phyloP scores from a whole-genome alignment of 2,113 vertebrate genomes.

The Meriones unguiculatus region DNA sequence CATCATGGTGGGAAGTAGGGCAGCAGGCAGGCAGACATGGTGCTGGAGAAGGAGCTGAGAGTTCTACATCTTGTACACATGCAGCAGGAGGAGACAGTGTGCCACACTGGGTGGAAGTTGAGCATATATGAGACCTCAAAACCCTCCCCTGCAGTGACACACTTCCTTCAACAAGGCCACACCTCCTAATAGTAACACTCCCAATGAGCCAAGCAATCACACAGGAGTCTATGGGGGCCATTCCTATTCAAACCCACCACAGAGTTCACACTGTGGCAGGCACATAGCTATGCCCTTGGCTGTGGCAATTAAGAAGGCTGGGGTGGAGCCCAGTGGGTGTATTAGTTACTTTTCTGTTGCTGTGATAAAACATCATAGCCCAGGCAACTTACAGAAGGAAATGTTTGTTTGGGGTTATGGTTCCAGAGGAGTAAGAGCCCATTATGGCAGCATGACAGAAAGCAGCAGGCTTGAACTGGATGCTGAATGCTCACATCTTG shows the following conservation, averaged over 20 bases:
- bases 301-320: neutral
- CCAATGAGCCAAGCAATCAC: neutral
- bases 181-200: neutral
- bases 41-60: too few relatives aligned
- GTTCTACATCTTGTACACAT: neutral
- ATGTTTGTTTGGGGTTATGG: neutral
- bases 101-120: neutral
- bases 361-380: neutral
- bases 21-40: too few relatives aligned
- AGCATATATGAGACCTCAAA: neutral
- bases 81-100: neutral
- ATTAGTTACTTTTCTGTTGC: neutral
- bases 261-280: neutral
- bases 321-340: neutral
- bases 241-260: neutral
- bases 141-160: neutral
- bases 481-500: neutral
- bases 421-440: neutral
- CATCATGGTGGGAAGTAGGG: too few relatives aligned
- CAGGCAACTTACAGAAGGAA: neutral
- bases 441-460: neutral
- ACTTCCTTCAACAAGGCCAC: neutral
- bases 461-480: neutral
- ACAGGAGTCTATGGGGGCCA: neutral
- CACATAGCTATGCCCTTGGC: neutral